Base-by-base conservation (phyloP, 2,797 vertebrate genomes). In the Rhodeus uyekii region DNA sequence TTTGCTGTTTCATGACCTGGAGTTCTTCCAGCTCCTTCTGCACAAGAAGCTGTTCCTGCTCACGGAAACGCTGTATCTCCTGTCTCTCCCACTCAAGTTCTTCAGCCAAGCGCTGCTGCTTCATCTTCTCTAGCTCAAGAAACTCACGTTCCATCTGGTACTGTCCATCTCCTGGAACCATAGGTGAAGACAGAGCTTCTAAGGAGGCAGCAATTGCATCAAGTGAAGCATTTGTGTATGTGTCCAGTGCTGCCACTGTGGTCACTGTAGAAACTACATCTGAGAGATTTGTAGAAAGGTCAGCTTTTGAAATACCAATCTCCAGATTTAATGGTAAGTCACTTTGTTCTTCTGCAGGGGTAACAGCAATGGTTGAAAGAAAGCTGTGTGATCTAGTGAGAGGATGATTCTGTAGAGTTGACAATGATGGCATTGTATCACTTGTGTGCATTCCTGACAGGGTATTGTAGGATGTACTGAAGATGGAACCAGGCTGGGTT, bases 11-110 rank as follows among this genome's bases (percentile, higher is more conserved):
- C 98, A 99, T 99, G 6, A 91, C 94, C 75, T 99, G 98, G 29
- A 99, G 91, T 80, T 99, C 98, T 86, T 99, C 98, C 5, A 99
- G 93, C 88, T 99, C 98, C 86, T 99, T 97, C 87, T 99, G 98
- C 32, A 99, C 97, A 85, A 99, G 93, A 68, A 99, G 86, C 81
- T 99, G 98, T 89, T 99, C 98, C 48, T 99, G 98, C 88, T 99
- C 98, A 68, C 97, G 95, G 90, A 99, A 99, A 24, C 97, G 95
- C 87, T 99, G 98, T 80, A 99, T 99, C 93, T 99, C 98, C 63
- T 98, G 97, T 18, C 98, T 96, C 85, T 99, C 98, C 96, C 98
- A 98, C 89, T 99, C 98, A 76, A 99, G 90, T 88, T 99, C 97
- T 86, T 99, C 98, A 16, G 98, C 98, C 85, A 99, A 95, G 34